Conservation (phyloP, 2,113 vertebrate species). For the Apodemus speciosus region DNA sequence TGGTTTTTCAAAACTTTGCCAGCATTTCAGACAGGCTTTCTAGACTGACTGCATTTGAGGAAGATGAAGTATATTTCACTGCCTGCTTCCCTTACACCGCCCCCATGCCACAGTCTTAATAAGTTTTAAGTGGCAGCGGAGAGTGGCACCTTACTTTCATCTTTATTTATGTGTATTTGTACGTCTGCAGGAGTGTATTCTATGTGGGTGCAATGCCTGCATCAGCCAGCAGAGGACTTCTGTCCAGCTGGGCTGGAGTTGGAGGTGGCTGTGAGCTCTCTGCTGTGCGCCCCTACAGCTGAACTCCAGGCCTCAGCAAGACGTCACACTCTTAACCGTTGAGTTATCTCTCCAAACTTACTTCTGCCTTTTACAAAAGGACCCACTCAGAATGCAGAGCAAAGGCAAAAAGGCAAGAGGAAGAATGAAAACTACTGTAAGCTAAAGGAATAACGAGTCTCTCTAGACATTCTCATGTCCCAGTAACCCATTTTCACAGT, state of each 20-base stretch:
- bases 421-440: neutral
- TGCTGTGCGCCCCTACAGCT: no score
- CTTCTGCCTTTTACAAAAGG: constrained; percentile 29
- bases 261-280: no score
- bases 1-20: constrained; percentile 32
- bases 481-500: neutral
- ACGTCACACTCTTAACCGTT: neutral
- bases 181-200: no score
- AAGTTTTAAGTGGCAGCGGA: no score
- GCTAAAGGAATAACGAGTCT: neutral
- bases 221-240: neutral
- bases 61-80: constrained; percentile 20
- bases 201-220: neutral
- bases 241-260: no score
- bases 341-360: neutral
- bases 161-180: neutral
- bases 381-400: neutral
- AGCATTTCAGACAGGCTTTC: constrained; percentile 57
- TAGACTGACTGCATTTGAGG: constrained; percentile 40
- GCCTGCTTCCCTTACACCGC: constrained; percentile 2
- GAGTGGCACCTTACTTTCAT: neutral
- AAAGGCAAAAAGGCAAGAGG: neutral
- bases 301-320: neutral
- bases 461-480: neutral
- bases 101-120: neutral